Evolutionary conservation across 2,888 invertebrate species (phyloP), one percentile per base, ranked within the genome.

Genomic region (Melanophora roralis): DNA sequence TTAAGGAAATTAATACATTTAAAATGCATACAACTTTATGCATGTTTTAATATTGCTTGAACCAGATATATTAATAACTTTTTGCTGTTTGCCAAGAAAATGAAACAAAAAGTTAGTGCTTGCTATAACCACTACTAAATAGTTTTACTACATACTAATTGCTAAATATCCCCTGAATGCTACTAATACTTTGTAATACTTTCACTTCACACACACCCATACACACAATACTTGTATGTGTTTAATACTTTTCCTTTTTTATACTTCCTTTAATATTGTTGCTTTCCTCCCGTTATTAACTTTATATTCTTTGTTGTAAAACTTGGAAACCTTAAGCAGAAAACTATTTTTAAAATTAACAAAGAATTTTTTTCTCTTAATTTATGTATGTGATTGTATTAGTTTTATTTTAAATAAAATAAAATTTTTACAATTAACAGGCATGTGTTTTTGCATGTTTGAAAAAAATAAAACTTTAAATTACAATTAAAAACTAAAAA

Each of bases 381-480:
- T 65, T 60, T 71, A 16, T 27, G 23, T 78, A 60, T 69, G 53
- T 74, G 53, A 78, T 57, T 47, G 36, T 71, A 32, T 72, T 68
- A 81, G 40, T 51, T 47, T 73, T 21, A 16, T 32, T 43, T 60
- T 11, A 59, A 49, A 67, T 77, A 57, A 68, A 34, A 60, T 65
- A 60, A 53, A 8, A 60, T 65, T 57, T 27, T 53, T 55, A 62
- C 21, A 62, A 73, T 74, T 38, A 57, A 49, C 47, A 59, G 45
- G 73, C 68, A 77, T 77, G 73, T 71, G 59, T 47, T 60, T 60
- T 74, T 74, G 81, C 81, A 81, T 78, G 81, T 67, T 67, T 19
- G 67, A 77, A 62, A 67, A 78, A 57, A 16, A n/a, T n/a, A n/a
- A n/a, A n/a, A n/a, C 19, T 69, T 53, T 71, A 75, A 74, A 65